Percentiles rank a stretch among this genome's conserved stretches.
Conservation (phyloP, 2,888 invertebrate species). For the Nomada ferruginata region DNA sequence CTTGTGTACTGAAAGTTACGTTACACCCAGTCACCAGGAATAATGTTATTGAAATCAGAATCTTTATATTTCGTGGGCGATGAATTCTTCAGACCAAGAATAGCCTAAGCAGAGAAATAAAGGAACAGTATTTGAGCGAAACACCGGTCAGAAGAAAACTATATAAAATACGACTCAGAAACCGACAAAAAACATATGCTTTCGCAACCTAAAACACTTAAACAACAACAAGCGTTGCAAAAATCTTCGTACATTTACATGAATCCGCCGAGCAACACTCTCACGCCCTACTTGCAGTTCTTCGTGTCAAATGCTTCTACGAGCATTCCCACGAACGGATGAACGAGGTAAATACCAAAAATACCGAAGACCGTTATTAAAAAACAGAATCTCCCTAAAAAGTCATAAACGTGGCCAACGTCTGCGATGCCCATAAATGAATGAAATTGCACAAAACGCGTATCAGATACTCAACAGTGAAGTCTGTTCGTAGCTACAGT, state of each 20-base stretch:
- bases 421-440: neutral
- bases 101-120: too few species aligned
- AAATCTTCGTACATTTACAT: neutral
- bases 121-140: too few species aligned
- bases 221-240: neutral
- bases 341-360: neutral
- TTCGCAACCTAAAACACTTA: neutral
- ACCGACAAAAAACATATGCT: too few species aligned
- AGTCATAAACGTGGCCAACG: neutral
- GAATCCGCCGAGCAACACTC: constrained; percentile 4
- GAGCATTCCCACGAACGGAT: constrained; percentile 13
- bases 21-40: too few species aligned
- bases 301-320: neutral
- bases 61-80: too few species aligned
- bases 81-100: too few species aligned
- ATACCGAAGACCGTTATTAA: neutral
- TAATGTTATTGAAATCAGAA: too few species aligned
- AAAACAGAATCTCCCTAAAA: neutral
- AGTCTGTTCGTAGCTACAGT: neutral
- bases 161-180: too few species aligned
- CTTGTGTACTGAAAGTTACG: too few species aligned
- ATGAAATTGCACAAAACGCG: constrained; percentile 5
- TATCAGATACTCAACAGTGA: neutral
- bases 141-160: too few species aligned
- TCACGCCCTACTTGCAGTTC: constrained; percentile 12